A percentile compares a stretch with the other conserved stretches of the same genome.
Evolutionary conservation across 2,113 vertebrate genomes (phyloP).

Genomic region (Sardina pilchardus): DNA sequence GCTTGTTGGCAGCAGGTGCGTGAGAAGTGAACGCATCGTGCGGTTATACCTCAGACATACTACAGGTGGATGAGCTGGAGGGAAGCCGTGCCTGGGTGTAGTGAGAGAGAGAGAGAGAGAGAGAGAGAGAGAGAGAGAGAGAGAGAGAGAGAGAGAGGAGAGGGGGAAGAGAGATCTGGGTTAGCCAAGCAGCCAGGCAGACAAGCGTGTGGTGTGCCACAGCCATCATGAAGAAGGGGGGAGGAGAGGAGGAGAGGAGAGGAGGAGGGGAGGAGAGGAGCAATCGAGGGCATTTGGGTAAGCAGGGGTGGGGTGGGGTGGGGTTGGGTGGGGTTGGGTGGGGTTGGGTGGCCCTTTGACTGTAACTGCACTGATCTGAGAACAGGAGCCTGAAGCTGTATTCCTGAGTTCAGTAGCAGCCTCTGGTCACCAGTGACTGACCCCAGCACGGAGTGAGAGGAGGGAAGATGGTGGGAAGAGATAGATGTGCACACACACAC

Average conservation of each 20-base stretch:
- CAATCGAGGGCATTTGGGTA: neutral
- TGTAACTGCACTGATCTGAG: slow-evolving; percentile 6
- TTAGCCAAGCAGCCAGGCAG: slow-evolving; percentile 32
- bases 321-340: neutral
- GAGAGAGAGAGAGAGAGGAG: neutral
- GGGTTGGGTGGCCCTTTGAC: slow-evolving; percentile 10
- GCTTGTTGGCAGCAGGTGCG: neutral
- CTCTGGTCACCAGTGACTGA: neutral
- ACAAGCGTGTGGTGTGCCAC: slow-evolving; percentile 16
- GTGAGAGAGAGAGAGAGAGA: slow-evolving; percentile 50
- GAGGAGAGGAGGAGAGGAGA: neutral
- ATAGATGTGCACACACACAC: neutral
- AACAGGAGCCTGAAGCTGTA: neutral
- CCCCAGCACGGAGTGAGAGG: neutral
- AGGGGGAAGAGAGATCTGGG: slow-evolving; percentile 22
- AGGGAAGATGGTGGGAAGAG: neutral
- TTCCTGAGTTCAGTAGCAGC: neutral
- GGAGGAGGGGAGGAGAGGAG: neutral
- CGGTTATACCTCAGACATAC: slow-evolving; percentile 88
- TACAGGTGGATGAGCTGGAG: slow-evolving; percentile 90
- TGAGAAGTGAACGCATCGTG: neutral
- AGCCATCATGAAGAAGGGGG: neutral
- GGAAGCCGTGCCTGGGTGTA: slow-evolving; percentile 86
- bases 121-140: slow-evolving; percentile 29
- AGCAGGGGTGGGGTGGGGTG: neutral